Conservation (phyloP, 2,113 vertebrate species). For the Ginglymostoma cirratum region DNA sequence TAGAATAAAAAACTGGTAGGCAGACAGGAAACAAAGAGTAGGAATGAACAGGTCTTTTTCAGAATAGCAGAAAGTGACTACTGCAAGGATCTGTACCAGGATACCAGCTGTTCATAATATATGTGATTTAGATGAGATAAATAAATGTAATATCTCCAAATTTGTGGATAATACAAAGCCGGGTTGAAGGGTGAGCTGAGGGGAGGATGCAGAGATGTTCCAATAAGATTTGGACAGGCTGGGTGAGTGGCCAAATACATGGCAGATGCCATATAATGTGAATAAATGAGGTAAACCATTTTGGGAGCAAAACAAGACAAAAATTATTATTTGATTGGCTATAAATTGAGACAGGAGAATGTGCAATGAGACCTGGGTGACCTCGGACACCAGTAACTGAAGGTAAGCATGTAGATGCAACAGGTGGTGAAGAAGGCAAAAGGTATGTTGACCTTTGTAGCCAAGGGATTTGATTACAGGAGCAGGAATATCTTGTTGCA, state of each 20-base stretch:
- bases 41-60: neutral
- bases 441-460: too few species aligned
- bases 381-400: neutral
- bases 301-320: neutral
- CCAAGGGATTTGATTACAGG: neutral
- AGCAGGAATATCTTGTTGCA: too few species aligned
- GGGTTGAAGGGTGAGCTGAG: too few species aligned
- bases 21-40: neutral
- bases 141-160: neutral
- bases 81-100: neutral
- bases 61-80: neutral
- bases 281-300: neutral
- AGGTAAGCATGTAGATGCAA: neutral
- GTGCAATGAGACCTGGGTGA: neutral
- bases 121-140: neutral
- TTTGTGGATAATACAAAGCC: neutral
- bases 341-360: neutral
- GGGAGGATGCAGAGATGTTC: too few species aligned
- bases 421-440: neutral
- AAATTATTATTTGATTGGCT: neutral
- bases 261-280: too few species aligned
- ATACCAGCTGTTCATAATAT: neutral
- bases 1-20: neutral
- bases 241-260: too few species aligned
- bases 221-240: too few species aligned